phyloP scores from a whole-genome alignment of 2,113 vertebrate species.

The Sinocyclocheilus rhinocerous region DNA sequence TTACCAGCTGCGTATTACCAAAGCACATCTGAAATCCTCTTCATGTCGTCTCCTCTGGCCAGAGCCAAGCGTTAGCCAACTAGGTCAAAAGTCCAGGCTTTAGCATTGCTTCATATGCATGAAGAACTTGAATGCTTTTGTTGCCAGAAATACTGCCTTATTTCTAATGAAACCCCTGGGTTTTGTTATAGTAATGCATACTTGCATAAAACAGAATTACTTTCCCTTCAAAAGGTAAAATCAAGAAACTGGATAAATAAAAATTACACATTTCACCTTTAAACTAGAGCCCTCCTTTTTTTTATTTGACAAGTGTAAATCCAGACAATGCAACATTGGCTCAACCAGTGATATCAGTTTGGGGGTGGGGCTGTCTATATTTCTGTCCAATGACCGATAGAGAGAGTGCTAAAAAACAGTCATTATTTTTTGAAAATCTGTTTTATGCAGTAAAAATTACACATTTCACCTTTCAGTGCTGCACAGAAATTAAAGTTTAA shows the following conservation, averaged over 20 bases:
- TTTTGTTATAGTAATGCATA: conserved; percentile 8
- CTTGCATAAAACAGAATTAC: background rate
- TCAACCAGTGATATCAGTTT: background rate
- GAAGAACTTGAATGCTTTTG: conserved; percentile 31
- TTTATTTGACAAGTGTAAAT: background rate
- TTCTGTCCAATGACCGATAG: background rate
- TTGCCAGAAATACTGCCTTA: conserved; percentile 20
- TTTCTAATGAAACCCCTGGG: background rate
- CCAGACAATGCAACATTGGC: background rate
- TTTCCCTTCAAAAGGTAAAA: background rate
- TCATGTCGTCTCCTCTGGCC: background rate
- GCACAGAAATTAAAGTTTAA: background rate
- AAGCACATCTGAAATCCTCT: conserved; percentile 30
- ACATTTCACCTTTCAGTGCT: background rate
- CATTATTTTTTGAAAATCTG: background rate
- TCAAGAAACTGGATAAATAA: background rate
- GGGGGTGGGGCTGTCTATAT: background rate
- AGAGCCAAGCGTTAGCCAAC: conserved; percentile 4
- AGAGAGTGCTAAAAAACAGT: background rate
- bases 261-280: no score
- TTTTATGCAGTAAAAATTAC: background rate
- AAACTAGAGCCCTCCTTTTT: background rate
- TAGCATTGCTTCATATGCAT: conserved; percentile 21
- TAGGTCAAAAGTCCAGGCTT: conserved; percentile 22
- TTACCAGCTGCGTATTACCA: conserved; percentile 24